Percentiles rank a stretch among this genome's conserved stretches.
phyloP scores from a whole-genome alignment of 2,113 vertebrate species.

The Pteronura brasiliensis region DNA sequence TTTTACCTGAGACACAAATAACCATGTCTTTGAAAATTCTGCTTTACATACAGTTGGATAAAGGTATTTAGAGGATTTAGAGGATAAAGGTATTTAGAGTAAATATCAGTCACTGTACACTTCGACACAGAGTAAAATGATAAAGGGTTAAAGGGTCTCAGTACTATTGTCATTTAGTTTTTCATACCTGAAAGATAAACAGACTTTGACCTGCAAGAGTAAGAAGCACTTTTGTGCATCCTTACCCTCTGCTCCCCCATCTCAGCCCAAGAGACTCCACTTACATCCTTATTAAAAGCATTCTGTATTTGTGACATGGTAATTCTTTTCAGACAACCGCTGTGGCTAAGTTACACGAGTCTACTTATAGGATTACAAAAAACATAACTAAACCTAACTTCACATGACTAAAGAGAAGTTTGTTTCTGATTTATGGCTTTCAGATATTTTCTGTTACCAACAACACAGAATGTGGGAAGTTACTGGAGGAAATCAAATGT shows the following conservation, averaged over 20 bases:
- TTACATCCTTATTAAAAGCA: background rate
- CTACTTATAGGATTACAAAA: conserved; percentile 3
- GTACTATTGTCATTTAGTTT: conserved; percentile 11
- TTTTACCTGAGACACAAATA: background rate
- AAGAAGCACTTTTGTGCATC: background rate
- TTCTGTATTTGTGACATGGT: background rate
- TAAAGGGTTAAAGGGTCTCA: background rate
- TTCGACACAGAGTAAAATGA: background rate
- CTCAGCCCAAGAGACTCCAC: background rate
- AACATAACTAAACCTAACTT: background rate
- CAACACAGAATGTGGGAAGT: conserved; percentile 96
- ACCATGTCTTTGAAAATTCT: background rate
- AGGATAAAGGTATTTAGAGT: conserved; percentile 25
- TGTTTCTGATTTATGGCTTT: conserved; percentile 85
- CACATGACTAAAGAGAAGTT: conserved; percentile 38
- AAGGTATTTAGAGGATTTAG: background rate
- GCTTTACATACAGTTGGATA: conserved; percentile 44
- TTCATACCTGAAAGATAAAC: background rate
- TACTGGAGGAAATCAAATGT: conserved; percentile 98
- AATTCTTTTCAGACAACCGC: background rate
- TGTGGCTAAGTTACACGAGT: background rate
- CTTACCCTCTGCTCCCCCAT: background rate
- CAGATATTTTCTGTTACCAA: conserved; percentile 97
- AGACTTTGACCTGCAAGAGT: conserved; percentile 19
- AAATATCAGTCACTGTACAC: background rate